Percentiles rank a stretch among this genome's conserved stretches.
phyloP scores from a whole-genome alignment of 2,888 invertebrate genomes.

The Rhabditoides inermis region DNA sequence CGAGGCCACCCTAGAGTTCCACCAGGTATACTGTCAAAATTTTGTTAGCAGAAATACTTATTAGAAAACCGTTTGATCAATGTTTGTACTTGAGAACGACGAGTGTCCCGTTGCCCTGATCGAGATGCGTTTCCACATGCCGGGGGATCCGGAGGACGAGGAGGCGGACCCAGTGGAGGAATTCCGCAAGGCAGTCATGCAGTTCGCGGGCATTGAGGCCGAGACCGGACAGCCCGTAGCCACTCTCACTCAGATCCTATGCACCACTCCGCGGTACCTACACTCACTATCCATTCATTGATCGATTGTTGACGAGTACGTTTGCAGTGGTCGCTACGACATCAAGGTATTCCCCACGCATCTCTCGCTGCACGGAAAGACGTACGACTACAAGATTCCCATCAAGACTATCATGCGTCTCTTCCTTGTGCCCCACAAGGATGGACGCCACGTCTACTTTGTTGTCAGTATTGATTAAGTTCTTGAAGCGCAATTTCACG shows the following conservation, averaged over 20 bases:
- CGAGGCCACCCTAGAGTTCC: constrained; percentile 90
- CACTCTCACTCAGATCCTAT: constrained; percentile 89
- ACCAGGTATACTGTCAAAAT: constrained; percentile 11
- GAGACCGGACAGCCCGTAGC: constrained; percentile 93
- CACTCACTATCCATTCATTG: background rate
- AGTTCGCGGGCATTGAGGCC: constrained; percentile 83
- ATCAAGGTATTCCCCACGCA: constrained; percentile 86
- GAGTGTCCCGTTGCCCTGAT: constrained; percentile 90
- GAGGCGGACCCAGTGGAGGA: constrained; percentile 80
- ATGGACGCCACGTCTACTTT: constrained; percentile 94
- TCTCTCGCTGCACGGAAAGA: constrained; percentile 89
- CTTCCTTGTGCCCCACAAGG: constrained; percentile 90
- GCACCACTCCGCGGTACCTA: constrained; percentile 83
- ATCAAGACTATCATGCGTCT: constrained; percentile 88
- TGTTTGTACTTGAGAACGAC: constrained; percentile 64
- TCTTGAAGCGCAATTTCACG: background rate
- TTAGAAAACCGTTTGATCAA: constrained; percentile 3
- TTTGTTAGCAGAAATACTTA: background rate
- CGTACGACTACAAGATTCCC: constrained; percentile 98
- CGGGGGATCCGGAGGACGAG: constrained; percentile 66
- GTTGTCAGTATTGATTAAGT: constrained; percentile 63
- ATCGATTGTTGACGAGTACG: background rate
- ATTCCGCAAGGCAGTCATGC: constrained; percentile 92
- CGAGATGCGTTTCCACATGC: constrained; percentile 96
- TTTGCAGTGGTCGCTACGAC: constrained; percentile 84